Percentiles rank a stretch among this genome's conserved stretches.
Conservation (phyloP, 2,113 vertebrate species). For the Columba janthina region DNA sequence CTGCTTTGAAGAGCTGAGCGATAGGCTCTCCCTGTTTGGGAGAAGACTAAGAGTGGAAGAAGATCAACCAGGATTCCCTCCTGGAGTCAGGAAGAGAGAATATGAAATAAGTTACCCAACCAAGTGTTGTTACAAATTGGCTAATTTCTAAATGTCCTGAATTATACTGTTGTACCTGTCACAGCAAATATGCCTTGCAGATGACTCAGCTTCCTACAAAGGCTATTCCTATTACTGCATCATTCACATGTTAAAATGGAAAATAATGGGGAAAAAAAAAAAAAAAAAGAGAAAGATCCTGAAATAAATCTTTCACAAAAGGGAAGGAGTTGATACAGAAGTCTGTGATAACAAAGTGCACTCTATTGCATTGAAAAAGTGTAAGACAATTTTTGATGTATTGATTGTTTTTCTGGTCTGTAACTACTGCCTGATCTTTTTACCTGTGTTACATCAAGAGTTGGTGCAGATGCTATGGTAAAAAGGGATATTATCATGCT, state of each 20-base stretch:
- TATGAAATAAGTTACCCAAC: background rate
- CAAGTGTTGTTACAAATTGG: background rate
- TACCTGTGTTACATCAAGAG: background rate
- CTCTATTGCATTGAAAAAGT: background rate
- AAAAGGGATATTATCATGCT: background rate
- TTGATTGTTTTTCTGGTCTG: background rate
- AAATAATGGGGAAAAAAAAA: background rate
- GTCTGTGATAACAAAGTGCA: accelerated
- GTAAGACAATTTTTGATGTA: background rate
- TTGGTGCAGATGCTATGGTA: background rate
- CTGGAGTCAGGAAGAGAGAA: background rate
- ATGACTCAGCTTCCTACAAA: background rate
- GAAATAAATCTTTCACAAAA: background rate
- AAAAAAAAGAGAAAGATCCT: background rate
- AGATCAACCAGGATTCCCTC: background rate
- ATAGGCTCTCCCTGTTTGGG: background rate
- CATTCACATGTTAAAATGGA: background rate
- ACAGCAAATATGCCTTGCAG: background rate
- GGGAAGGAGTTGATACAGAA: background rate
- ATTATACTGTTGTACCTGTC: background rate
- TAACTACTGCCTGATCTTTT: background rate
- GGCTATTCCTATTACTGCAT: background rate
- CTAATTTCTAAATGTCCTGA: background rate
- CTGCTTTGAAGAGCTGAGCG: background rate
- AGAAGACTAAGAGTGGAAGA: background rate